Percentiles rank a stretch among this genome's conserved stretches.
Conservation (phyloP, 2,797 vertebrate species). For the Pachyuromys duprasi region DNA sequence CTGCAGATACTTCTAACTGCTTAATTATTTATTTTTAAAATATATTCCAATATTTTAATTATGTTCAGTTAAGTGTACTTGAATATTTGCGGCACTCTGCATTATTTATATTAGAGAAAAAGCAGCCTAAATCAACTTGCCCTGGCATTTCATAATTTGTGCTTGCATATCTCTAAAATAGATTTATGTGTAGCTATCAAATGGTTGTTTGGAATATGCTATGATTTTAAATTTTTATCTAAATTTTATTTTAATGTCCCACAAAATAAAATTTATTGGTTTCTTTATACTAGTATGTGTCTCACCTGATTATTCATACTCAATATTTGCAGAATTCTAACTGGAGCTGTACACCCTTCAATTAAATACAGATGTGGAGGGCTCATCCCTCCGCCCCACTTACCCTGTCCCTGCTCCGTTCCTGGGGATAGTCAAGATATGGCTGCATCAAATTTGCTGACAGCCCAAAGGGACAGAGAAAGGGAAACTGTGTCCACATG, state of each 20-base stretch:
- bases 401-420: background rate
- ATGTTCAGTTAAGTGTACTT: conserved; percentile 84
- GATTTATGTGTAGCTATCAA: conserved; percentile 84
- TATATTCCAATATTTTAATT: conserved; percentile 86
- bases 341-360: conserved; percentile 62
- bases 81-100: conserved; percentile 83
- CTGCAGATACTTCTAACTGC: conserved; percentile 82
- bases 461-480: conserved; percentile 16
- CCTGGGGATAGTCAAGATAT: conserved; percentile 23
- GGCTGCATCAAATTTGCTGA: background rate
- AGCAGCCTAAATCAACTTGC: conserved; percentile 82
- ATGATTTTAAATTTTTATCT: conserved; percentile 85
- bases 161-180: conserved; percentile 79
- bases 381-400: background rate
- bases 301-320: conserved; percentile 79
- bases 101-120: conserved; percentile 84
- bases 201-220: conserved; percentile 78
- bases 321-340: conserved; percentile 80
- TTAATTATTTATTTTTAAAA: conserved; percentile 86
- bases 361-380: conserved; percentile 63
- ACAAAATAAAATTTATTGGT: conserved; percentile 82
- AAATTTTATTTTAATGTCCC: conserved; percentile 83
- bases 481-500: background rate
- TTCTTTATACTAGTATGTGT: conserved; percentile 75
- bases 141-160: conserved; percentile 82